Base-by-base conservation (phyloP, 2,113 vertebrate genomes). In the Cacatua alba region DNA sequence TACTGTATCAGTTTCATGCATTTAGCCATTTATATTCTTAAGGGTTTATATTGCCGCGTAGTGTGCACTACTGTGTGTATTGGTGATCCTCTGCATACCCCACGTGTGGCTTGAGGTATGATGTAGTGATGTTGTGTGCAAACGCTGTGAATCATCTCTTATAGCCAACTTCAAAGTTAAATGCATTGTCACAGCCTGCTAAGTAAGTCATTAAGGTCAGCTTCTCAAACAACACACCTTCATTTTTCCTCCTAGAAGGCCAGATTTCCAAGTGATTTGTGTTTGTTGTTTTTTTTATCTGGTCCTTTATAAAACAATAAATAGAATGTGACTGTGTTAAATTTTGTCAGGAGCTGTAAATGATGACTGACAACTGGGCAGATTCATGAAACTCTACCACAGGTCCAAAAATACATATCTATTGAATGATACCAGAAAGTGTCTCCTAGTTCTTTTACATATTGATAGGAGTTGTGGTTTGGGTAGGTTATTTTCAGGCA, bases 1-100 rank as follows among this genome's bases (percentile, higher is more conserved):
- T 43, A 24, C 28, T 71, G 0, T 48, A 62, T 26, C 28, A n/a
- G 10, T 81, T 78, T 20, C 20, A 14, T 71, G 35, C 48, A 24
- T 71, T 82, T 59, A 65, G 26, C 67, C 28, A 25, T 24, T 59
- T 35, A 10, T 35, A 59, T 55, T 26, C 13, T 64, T 59, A 33
- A 62, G 59, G 33, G 49, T 35, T 93, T 85, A 9, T 68, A 17
- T 13, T 41, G 18, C 44, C 24, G 13, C 1, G 0, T 19, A 63
- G 53, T 21, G 17, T 59, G 44, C 76, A 48, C 44, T 55, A 0
- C 20, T 60, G 11, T 51, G 39, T 64, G 0, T 39, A 26, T 1
- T 20, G 26, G 24, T 82, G 44, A 68, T 51, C 26, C 24, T 70
- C 5, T 63, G 57, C 23, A 10, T 23, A 37, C 19, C 35, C 39